Conservation (phyloP, 2,888 invertebrate species). For the Eilema griseolum region DNA sequence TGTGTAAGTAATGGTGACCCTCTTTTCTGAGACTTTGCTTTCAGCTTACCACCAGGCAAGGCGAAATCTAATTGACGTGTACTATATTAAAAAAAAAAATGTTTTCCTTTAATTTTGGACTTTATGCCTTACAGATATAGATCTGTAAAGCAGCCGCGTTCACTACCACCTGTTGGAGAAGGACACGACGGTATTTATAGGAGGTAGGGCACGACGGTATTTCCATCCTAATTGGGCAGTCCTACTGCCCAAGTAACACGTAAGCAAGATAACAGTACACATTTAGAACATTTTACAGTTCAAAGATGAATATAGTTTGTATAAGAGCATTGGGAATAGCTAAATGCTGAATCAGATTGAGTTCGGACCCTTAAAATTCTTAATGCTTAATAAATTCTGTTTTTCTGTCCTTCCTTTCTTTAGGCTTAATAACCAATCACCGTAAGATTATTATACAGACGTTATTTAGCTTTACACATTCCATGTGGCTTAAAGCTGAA, state of each 20-base stretch:
- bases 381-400: conserved; percentile 7
- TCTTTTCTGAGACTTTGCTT: too few relatives aligned
- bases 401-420: conserved; percentile 1
- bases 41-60: too few relatives aligned
- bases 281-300: conserved; percentile 7
- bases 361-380: conserved; percentile 4
- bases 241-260: background rate
- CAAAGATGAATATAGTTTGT: background rate
- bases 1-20: too few relatives aligned
- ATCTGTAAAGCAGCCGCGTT: too few relatives aligned
- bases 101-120: too few relatives aligned
- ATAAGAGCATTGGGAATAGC: conserved; percentile 4
- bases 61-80: too few relatives aligned
- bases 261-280: conserved; percentile 9
- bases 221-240: too few relatives aligned
- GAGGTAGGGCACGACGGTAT: too few relatives aligned
- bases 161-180: too few relatives aligned
- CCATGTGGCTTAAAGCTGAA: background rate
- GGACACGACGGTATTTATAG: too few relatives aligned
- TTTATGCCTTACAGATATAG: too few relatives aligned
- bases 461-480: background rate
- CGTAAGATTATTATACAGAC: background rate
- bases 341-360: conserved; percentile 1
- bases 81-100: too few relatives aligned
- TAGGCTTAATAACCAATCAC: conserved; percentile 1